Conservation (phyloP, 2,797 vertebrate species). For the Epinephelus malabaricus region DNA sequence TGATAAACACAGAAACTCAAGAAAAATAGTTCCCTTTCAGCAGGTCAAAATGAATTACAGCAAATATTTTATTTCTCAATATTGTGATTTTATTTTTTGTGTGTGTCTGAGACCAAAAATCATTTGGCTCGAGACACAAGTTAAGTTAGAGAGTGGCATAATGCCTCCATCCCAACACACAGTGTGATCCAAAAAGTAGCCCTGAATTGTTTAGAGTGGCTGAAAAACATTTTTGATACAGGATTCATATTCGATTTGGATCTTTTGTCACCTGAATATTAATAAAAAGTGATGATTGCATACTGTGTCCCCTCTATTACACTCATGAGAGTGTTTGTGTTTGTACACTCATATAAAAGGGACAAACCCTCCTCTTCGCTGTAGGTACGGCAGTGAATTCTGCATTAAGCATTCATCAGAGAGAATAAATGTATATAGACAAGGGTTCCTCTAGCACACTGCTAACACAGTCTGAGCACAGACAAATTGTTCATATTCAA, state of each 20-base stretch:
- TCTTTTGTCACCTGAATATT: conserved; percentile 7
- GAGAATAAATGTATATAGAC: conserved; percentile 70
- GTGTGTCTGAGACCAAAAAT: neutral
- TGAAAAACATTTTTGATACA: neutral
- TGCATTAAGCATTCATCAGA: conserved; percentile 65
- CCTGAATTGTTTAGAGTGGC: neutral
- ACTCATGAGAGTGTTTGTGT: conserved; percentile 8
- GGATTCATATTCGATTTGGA: neutral
- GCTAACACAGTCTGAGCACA: conserved; percentile 68
- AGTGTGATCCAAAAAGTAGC: neutral
- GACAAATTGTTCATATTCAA: conserved; percentile 77
- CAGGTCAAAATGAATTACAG: neutral
- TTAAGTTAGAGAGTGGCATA: neutral
- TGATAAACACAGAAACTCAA: neutral
- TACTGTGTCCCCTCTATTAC: neutral
- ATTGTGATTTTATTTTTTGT: neutral
- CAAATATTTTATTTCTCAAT: conserved; percentile 4
- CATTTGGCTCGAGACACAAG: neutral
- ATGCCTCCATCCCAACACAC: neutral
- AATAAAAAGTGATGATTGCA: conserved; percentile 27
- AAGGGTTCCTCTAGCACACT: conserved; percentile 61
- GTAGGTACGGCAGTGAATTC: conserved; percentile 35
- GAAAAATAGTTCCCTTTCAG: conserved; percentile 3
- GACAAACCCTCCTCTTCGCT: conserved; percentile 16
- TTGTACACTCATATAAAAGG: conserved; percentile 5